A percentile compares a stretch with the other conserved stretches of the same genome.
phyloP scores from a whole-genome alignment of 1,140 invertebrate genomes.

The Drosophila parvula region DNA sequence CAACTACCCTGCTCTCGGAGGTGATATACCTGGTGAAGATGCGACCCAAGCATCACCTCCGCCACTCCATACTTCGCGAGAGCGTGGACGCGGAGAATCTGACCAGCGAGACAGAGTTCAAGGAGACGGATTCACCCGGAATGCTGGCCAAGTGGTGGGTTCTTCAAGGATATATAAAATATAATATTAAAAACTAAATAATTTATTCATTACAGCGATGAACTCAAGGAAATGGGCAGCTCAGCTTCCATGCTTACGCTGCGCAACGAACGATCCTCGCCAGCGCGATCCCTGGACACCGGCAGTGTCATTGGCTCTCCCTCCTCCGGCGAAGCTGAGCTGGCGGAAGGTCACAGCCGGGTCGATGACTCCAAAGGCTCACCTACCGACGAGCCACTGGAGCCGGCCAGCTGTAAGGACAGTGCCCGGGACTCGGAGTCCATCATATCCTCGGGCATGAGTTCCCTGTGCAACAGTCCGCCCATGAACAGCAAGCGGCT shows the following conservation, averaged over 20 bases:
- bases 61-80: constrained; percentile 81
- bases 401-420: constrained; percentile 66
- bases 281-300: constrained; percentile 39
- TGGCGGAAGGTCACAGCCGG: constrained; percentile 29
- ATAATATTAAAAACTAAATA: not conserved
- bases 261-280: constrained; percentile 67
- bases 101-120: constrained; percentile 74
- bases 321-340: constrained; percentile 54
- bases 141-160: constrained; percentile 50
- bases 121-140: constrained; percentile 44
- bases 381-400: constrained; percentile 4
- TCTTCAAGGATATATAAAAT: not conserved
- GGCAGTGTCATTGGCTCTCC: constrained; percentile 66
- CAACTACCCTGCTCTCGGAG: constrained; percentile 88
- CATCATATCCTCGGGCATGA: constrained; percentile 80
- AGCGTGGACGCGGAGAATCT: constrained; percentile 79
- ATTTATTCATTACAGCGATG: constrained; percentile 37
- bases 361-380: constrained; percentile 21
- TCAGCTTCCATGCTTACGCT: constrained; percentile 69
- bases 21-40: constrained; percentile 88
- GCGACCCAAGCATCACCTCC: constrained; percentile 82
- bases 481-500: constrained; percentile 68
- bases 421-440: constrained; percentile 75
- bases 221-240: constrained; percentile 62
- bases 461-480: constrained; percentile 77